Evolutionary conservation across 2,888 invertebrate genomes (phyloP), one percentile per base, ranked within the genome.

Genomic region (Lasioglossum pauxillum): DNA sequence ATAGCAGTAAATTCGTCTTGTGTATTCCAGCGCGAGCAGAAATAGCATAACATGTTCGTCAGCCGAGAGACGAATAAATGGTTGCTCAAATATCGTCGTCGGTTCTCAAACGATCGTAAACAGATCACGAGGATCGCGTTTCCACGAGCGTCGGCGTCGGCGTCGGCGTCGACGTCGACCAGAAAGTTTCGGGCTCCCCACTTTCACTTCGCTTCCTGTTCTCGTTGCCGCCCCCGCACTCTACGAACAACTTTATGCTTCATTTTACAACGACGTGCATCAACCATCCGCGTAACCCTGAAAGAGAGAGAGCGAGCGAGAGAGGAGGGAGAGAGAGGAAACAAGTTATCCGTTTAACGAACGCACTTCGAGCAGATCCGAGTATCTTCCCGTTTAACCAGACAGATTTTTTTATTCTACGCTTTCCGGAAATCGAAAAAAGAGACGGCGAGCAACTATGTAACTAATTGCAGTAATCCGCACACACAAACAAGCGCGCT

Each of bases 161-260:
- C 23, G 35, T 64, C 64, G 72, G 60, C 60, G 60, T 60, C 60
- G 60, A 23, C 27, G 60, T 49, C 71, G 75, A 73, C 76, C 80
- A 31, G 60, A 83, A 87, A 89, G 84, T 79, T 90, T 82, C 71
- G 77, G 69, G 23, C 16, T 80, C 81, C 85, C 75, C 85, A 86
- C 88, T 91, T 88, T 89, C 90, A 82, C 87, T 84, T 79, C 57
- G 83, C 76, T 87, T 87, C 85, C 77, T 73, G 77, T 78, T 76
- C 64, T 78, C 78, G 53, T n/a, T 57, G 57, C 83, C 75, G 57
- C 77, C 85, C 76, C 75, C 64, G 69, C 53, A 75, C 78, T 71
- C 49, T 2, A 38, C 78, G 82, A 73, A 44, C 75, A 88, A 90
- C 83, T 89, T 90, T 85, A 71, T 82, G 80, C 83, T 84, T 89